Percentiles rank a stretch among this genome's conserved stretches.
Evolutionary conservation across 1,140 invertebrate species (phyloP).

Genomic region (Penaeus indicus): DNA sequence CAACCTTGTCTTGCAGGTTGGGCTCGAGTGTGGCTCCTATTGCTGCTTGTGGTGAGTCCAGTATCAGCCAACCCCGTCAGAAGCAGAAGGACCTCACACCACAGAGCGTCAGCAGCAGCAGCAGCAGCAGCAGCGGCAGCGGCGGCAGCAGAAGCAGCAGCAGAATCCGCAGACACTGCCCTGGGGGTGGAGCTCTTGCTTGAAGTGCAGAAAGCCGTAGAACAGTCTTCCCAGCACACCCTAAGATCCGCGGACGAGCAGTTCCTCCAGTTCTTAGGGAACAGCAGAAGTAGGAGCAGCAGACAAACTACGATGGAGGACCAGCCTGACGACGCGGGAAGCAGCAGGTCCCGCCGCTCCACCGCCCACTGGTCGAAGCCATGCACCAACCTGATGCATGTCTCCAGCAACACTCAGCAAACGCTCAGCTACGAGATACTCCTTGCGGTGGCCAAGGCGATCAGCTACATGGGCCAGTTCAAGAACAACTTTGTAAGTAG

Average conservation of each 20-base stretch:
- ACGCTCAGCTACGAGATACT: slow-evolving; percentile 29
- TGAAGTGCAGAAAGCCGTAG: no score
- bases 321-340: slow-evolving; percentile 31
- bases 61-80: slow-evolving; percentile 40
- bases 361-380: slow-evolving; percentile 42
- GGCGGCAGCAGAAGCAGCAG: not conserved
- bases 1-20: slow-evolving; percentile 23
- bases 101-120: not conserved
- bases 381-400: slow-evolving; percentile 25
- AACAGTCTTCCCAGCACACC: no score
- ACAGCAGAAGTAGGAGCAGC: not conserved
- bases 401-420: not conserved
- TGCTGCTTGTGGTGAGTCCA: slow-evolving; percentile 36
- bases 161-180: slow-evolving; percentile 2
- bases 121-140: slow-evolving; percentile 15
- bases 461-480: slow-evolving; percentile 29
- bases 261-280: not conserved
- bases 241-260: no score
- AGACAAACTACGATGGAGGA: slow-evolving; percentile 25
- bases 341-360: slow-evolving; percentile 6
- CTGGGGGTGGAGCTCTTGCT: slow-evolving; percentile 22
- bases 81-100: slow-evolving; percentile 8
- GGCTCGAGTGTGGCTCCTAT: slow-evolving; percentile 17
- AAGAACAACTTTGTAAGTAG: slow-evolving; percentile 42
- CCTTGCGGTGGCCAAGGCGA: slow-evolving; percentile 13